A percentile compares a stretch with the other conserved stretches of the same genome.
Evolutionary conservation across 2,888 invertebrate species (phyloP).

Genomic region (Drymonia ruficornis): DNA sequence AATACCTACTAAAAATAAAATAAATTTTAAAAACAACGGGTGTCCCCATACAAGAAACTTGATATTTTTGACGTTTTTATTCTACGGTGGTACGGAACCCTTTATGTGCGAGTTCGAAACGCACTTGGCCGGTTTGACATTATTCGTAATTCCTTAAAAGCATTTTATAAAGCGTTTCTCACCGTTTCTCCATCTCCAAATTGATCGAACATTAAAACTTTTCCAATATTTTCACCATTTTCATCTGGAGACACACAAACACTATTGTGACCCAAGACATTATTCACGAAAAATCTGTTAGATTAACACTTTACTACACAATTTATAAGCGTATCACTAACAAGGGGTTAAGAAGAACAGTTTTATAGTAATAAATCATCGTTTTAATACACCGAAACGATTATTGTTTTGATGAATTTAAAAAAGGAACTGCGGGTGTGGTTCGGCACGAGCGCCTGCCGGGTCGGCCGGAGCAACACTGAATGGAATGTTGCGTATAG

Average conservation of each 20-base stretch:
- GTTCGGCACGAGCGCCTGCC: conserved; percentile 48
- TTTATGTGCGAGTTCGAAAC: no score
- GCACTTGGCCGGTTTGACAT: no score
- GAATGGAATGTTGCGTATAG: conserved; percentile 37
- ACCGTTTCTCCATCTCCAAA: conserved; percentile 2
- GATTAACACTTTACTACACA: neutral
- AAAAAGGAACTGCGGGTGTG: neutral
- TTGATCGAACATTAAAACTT: conserved; percentile 2
- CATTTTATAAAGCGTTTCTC: neutral
- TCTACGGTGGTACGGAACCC: no score
- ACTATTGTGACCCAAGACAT: neutral
- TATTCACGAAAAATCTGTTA: neutral
- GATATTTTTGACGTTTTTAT: no score
- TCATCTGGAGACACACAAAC: neutral
- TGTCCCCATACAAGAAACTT: no score
- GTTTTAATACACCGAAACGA: neutral
- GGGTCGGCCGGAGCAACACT: conserved; percentile 57
- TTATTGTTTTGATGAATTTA: neutral
- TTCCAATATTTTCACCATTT: neutral
- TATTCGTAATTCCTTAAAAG: no score
- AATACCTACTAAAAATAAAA: no score
- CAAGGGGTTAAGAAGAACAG: neutral
- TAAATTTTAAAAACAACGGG: no score
- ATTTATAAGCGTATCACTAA: no score
- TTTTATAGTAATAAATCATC: neutral